Percentiles rank a stretch among this genome's conserved stretches.
phyloP scores from a whole-genome alignment of 23 tunicate species.

The Trididemnum nubilum region DNA sequence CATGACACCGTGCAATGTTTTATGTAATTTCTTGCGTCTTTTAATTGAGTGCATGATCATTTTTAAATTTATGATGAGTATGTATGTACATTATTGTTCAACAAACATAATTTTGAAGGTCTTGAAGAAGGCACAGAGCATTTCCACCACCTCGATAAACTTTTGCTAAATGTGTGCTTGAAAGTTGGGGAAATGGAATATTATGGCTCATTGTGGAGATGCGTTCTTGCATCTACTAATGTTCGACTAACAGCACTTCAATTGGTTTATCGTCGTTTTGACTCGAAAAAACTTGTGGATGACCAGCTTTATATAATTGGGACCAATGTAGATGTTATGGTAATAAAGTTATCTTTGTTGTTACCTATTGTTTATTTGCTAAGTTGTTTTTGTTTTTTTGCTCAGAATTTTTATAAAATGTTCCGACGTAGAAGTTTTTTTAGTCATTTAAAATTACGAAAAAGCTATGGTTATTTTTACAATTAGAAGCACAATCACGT shows the following conservation, averaged over 20 bases:
- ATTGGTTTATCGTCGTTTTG: slow-evolving; percentile 65
- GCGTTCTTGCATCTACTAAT: slow-evolving; percentile 64
- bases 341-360: too few relatives aligned
- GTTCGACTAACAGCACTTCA: slow-evolving; percentile 80
- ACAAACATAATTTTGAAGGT: too few relatives aligned
- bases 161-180: slow-evolving; percentile 54
- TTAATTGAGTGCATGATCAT: too few relatives aligned
- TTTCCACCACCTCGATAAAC: slow-evolving; percentile 52
- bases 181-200: slow-evolving; percentile 50
- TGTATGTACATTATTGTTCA: too few relatives aligned
- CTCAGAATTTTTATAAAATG: too few relatives aligned
- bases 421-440: not conserved
- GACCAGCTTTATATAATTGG: slow-evolving; percentile 79
- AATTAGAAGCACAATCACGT: too few relatives aligned
- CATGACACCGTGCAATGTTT: too few relatives aligned
- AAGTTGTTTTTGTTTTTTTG: not conserved
- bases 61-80: too few relatives aligned
- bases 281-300: slow-evolving; percentile 59
- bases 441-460: too few relatives aligned
- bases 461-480: too few relatives aligned
- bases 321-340: slow-evolving; percentile 68
- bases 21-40: too few relatives aligned
- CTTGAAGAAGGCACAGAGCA: slow-evolving; percentile 89
- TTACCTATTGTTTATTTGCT: too few relatives aligned
- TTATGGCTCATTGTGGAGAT: slow-evolving; percentile 77